Percentiles rank a stretch among this genome's conserved stretches.
Conservation (phyloP, 2,113 vertebrate genomes). For the Ranitomeya variabilis region DNA sequence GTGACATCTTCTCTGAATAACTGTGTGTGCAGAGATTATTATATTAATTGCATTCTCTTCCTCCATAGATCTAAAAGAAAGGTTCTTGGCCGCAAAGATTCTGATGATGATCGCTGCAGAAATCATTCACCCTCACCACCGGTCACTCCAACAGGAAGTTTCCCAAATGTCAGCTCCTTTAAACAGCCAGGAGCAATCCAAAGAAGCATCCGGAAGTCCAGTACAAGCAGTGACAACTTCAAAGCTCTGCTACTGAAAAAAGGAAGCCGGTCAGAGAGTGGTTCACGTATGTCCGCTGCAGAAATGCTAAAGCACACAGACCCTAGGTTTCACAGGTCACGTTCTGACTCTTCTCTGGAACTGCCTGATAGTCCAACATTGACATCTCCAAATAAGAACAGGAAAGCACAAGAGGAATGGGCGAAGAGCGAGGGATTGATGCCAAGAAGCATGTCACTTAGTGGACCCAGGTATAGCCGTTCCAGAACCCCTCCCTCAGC, state of each 20-base stretch:
- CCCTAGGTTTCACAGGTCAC: conserved; percentile 82
- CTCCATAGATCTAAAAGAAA: conserved; percentile 91
- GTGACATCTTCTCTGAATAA: not conserved
- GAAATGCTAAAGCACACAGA: conserved; percentile 95
- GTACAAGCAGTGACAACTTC: conserved; percentile 96
- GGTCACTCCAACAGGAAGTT: conserved; percentile 79
- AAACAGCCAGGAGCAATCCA: conserved; percentile 88
- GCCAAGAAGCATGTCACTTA: conserved; percentile 78
- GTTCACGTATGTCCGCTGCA: conserved; percentile 91
- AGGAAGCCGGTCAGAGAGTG: conserved; percentile 87
- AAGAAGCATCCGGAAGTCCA: conserved; percentile 87
- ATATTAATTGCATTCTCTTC: conserved; percentile 36
- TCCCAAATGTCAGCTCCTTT: conserved; percentile 72
- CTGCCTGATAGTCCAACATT: conserved; percentile 69
- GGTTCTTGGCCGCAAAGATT: conserved; percentile 93
- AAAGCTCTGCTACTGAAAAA: conserved; percentile 98
- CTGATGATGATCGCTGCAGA: conserved; percentile 84
- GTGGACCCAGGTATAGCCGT: conserved; percentile 81
- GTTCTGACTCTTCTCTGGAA: conserved; percentile 70
- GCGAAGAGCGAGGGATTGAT: conserved; percentile 80
- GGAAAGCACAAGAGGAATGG: conserved; percentile 85
- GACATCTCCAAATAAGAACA: conserved; percentile 74
- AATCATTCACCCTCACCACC: conserved; percentile 85
- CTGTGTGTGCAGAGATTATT: not conserved
- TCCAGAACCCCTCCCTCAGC: conserved; percentile 91